Conservation (phyloP, 2,113 vertebrate genomes). For the Ibidorhyncha struthersii region DNA sequence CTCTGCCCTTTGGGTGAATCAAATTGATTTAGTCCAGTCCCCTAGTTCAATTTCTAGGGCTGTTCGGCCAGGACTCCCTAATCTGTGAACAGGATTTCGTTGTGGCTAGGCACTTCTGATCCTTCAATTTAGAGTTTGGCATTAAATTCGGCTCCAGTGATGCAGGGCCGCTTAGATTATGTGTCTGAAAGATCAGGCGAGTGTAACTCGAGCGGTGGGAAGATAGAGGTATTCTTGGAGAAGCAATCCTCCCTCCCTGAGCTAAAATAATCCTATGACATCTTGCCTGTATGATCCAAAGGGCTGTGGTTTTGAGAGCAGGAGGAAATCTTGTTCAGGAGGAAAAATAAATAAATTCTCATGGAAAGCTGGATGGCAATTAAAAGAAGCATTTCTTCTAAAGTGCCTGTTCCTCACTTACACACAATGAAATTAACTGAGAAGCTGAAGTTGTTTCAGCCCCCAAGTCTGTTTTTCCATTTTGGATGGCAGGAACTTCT, state of each 20-base stretch:
- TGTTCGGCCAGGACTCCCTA: constrained; percentile 30
- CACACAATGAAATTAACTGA: not conserved
- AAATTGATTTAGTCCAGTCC: constrained; percentile 54
- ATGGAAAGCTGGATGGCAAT: not conserved
- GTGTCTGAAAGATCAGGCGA: constrained; percentile 37
- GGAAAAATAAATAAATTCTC: constrained; percentile 1
- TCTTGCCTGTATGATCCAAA: not conserved
- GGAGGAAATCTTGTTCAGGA: constrained; percentile 3
- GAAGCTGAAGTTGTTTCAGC: not conserved
- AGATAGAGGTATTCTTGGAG: not conserved
- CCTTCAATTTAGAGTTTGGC: constrained; percentile 51
- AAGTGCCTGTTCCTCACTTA: not conserved
- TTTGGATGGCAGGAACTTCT: not conserved
- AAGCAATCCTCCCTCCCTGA: not conserved
- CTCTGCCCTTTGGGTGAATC: constrained; percentile 40
- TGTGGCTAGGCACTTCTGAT: constrained; percentile 41
- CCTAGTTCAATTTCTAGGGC: constrained; percentile 49
- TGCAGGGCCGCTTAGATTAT: constrained; percentile 49
- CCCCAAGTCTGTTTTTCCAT: not conserved
- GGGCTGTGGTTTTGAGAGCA: not conserved
- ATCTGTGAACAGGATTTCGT: constrained; percentile 64
- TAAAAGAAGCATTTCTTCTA: not conserved
- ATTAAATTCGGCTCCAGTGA: constrained; percentile 65
- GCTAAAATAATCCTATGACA: constrained; percentile 10
- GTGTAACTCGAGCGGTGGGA: not conserved